phyloP scores from a whole-genome alignment of 2,113 vertebrate genomes.

The Cryptotis parvus region DNA sequence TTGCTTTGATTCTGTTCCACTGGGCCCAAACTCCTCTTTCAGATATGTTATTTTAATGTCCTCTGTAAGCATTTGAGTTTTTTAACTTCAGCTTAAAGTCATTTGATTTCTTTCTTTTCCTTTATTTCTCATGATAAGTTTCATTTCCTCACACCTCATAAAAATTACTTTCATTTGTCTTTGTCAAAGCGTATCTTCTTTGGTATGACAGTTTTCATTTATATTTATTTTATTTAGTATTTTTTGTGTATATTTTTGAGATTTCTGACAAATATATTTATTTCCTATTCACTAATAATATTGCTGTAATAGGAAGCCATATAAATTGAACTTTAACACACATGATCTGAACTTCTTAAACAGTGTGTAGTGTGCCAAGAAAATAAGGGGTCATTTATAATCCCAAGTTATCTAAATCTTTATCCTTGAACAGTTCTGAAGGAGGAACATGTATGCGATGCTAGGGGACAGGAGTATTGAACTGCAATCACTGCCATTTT shows the following conservation, averaged over 20 bases:
- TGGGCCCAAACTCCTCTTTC: background rate
- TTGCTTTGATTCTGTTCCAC: background rate
- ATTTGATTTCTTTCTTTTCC: background rate
- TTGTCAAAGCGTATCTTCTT: background rate
- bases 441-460: background rate
- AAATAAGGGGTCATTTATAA: slow-evolving; percentile 58
- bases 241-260: background rate
- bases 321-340: background rate
- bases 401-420: background rate
- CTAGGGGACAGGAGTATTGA: slow-evolving; percentile 30
- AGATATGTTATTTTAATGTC: background rate
- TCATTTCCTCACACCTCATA: background rate
- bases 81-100: background rate
- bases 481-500: slow-evolving; percentile 81
- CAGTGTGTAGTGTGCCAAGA: background rate
- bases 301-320: background rate
- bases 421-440: background rate
- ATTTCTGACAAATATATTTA: background rate
- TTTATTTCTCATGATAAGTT: background rate
- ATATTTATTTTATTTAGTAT: no score
- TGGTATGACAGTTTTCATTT: background rate
- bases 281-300: background rate
- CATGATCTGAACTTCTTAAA: slow-evolving; percentile 53
- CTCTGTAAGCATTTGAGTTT: background rate
- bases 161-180: slow-evolving; percentile 15